phyloP scores from a whole-genome alignment of 2,113 vertebrate genomes.

The Mola mola region DNA sequence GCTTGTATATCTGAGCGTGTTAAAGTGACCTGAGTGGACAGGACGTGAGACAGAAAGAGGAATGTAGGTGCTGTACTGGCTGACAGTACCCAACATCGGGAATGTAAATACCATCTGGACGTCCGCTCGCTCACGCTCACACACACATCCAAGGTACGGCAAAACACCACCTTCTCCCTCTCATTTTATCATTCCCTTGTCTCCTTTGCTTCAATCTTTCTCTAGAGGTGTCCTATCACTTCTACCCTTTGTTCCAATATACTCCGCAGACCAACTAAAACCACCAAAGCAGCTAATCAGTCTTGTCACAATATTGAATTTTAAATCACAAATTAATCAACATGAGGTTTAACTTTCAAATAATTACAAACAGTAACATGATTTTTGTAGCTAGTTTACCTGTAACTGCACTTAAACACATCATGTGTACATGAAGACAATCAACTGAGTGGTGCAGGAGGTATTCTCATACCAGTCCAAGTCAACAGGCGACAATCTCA shows the following conservation, averaged over 20 bases:
- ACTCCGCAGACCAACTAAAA: constrained; percentile 8
- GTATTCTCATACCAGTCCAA: no score
- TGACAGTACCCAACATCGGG: constrained; percentile 56
- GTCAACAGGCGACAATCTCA: no score
- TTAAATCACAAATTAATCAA: no score
- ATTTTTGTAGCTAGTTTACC: no score
- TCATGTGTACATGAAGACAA: no score
- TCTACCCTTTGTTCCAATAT: background rate
- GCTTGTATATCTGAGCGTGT: background rate
- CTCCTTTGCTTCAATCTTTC: constrained; percentile 8
- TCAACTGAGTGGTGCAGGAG: no score
- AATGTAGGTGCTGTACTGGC: constrained; percentile 55
- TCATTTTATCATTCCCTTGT: constrained; percentile 47
- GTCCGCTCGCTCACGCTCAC: constrained; percentile 26
- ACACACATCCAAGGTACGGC: constrained; percentile 30
- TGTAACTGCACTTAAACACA: no score
- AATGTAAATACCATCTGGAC: constrained; percentile 72
- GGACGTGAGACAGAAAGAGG: constrained; percentile 48
- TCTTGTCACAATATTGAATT: no score
- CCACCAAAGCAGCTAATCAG: no score
- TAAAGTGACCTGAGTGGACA: constrained; percentile 61
- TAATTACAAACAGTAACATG: no score
- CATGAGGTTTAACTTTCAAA: no score
- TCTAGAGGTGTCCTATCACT: constrained; percentile 6
- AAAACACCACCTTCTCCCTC: constrained; percentile 55